phyloP scores from a whole-genome alignment of 2,113 vertebrate genomes.

The Helogale parvula region DNA sequence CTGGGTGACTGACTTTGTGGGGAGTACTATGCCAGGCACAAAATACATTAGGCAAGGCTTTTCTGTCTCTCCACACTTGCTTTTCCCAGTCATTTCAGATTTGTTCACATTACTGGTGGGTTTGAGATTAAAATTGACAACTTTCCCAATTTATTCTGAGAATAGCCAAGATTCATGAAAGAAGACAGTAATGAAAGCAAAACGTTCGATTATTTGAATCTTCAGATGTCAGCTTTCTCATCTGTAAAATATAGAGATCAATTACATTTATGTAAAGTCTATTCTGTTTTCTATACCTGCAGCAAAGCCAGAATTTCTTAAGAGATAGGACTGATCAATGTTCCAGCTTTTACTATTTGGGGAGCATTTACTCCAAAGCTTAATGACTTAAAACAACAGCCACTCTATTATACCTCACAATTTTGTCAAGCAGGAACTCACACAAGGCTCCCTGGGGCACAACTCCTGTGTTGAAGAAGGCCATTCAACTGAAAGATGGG shows the following conservation, averaged over 20 bases:
- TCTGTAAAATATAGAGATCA: not conserved
- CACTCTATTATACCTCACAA: not conserved
- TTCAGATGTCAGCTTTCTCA: not conserved
- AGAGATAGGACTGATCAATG: not conserved
- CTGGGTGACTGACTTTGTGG: not conserved
- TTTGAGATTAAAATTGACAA: not conserved
- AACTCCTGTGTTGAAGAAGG: not conserved
- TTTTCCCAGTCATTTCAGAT: not conserved
- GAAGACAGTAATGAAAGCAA: not conserved
- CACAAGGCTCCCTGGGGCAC: not conserved
- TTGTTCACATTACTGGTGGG: not conserved
- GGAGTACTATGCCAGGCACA: not conserved
- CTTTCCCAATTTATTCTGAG: slow-evolving; percentile 27
- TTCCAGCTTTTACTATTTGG: not conserved
- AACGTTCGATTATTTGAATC: not conserved
- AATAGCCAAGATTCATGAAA: not conserved
- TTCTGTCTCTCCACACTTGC: not conserved
- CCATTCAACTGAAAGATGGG: not conserved
- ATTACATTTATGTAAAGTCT: not conserved
- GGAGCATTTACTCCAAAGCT: not conserved
- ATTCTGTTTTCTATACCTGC: not conserved
- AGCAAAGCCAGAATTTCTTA: not conserved
- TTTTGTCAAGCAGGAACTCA: not conserved
- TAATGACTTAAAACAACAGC: not conserved
- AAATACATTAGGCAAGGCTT: not conserved